Conservation (phyloP, 1,140 invertebrate genomes). For the Drosophila tsacasi region DNA sequence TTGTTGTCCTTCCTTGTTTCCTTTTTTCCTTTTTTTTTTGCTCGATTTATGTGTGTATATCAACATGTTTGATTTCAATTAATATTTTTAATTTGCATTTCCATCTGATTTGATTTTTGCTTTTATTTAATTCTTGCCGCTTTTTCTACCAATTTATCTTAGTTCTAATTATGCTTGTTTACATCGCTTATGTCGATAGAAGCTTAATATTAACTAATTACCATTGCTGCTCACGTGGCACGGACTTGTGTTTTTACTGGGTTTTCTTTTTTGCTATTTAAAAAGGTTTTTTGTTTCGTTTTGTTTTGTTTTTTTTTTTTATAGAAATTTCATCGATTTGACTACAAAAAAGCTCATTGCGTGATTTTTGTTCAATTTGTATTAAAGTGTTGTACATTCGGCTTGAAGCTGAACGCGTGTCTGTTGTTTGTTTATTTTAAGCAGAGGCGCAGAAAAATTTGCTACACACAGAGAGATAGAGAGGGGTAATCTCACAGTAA, state of each 20-base stretch:
- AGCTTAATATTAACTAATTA: constrained; percentile 72
- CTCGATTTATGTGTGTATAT: constrained; percentile 41
- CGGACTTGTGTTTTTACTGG: constrained; percentile 11
- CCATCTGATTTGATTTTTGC: constrained; percentile 56
- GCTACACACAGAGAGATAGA: constrained; percentile 57
- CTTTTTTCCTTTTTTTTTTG: constrained; percentile 8
- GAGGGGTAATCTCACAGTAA: constrained; percentile 24
- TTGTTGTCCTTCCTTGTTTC: constrained; percentile 7
- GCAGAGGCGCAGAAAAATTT: constrained; percentile 62
- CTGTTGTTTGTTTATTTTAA: constrained; percentile 41
- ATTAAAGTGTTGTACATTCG: constrained; percentile 30
- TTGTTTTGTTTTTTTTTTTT: constrained; percentile 2
- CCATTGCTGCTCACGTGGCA: constrained; percentile 29
- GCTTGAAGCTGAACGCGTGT: constrained; percentile 37
- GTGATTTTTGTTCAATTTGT: constrained; percentile 40
- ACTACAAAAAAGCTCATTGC: constrained; percentile 78
- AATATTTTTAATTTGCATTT: constrained; percentile 43
- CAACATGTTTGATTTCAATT: constrained; percentile 58
- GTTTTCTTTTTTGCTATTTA: constrained; percentile 24
- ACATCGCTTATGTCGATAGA: constrained; percentile 60
- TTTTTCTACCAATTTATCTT: constrained; percentile 52
- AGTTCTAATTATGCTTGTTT: constrained; percentile 49
- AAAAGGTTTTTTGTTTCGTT: constrained; percentile 21
- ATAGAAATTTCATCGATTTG: constrained; percentile 35
- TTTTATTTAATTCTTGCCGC: constrained; percentile 25